Evolutionary conservation across 2,797 vertebrate genomes (phyloP), one percentile per base, ranked within the genome.

Genomic region (Halcyon leucocephala): DNA sequence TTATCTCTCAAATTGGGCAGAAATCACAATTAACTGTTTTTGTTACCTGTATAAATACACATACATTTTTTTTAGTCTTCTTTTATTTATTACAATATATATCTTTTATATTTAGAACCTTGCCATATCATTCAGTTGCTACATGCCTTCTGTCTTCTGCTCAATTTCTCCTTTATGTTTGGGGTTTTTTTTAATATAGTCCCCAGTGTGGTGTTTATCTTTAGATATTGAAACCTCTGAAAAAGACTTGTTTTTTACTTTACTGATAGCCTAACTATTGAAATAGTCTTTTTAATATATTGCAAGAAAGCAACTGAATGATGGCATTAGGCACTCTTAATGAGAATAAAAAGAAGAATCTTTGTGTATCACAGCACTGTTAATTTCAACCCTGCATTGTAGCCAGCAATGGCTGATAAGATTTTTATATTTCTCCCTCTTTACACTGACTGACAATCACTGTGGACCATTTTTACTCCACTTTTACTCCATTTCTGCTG

Each of bases 401-500:
- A 66, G 35, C 58, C 73, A 95, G 70, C 49, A 89, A 72, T 4
- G 4, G 69, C 90, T 79, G 58, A 90, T 82, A 90, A 89, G 16
- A 48, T 88, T 94, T 95, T 91, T 78, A 25, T 84, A 55, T 84
- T 86, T 93, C 24, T 65, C 41, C 33, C 65, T 94, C 84, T 95
- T 83, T 71, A 37, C 29, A 41, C 29, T 72, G 60, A 12, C 80
- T 86, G 77, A 72, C 93, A 93, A 66, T 94, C 82, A 76, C 58
- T 62, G 83, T 14, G 21, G 58, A 65, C 60, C 16, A 66, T 79
- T 90, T 95, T 74, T 94, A 37, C 73, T 86, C 60, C 16, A 66
- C 76, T 90, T 95, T 74, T 94, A 37, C 73, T 86, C 62, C 58
- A 60, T 29, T 94, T 95, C 58, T 96, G 81, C 73, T 92, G 88